Evolutionary conservation across 1,140 invertebrate species (phyloP).

Genomic region (Conus ventricosus): DNA sequence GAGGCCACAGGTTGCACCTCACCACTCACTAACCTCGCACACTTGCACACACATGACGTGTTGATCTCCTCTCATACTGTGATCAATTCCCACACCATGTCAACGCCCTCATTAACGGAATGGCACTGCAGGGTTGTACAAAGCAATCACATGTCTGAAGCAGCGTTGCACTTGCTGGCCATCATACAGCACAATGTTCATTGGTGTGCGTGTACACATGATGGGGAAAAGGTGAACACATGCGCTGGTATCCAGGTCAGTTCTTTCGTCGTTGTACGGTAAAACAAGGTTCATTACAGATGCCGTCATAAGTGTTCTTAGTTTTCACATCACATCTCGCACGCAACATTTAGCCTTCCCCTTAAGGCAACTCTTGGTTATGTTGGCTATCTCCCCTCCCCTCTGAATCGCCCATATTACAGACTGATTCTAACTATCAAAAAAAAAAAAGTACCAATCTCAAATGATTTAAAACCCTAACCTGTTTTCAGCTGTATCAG

Average conservation of each 20-base stretch:
- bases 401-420: no score
- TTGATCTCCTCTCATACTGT: no score
- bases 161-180: neutral
- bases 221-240: neutral
- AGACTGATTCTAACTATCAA: no score
- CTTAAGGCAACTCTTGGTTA: neutral
- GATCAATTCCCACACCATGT: neutral
- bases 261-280: neutral
- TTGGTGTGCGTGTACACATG: neutral
- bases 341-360: neutral
- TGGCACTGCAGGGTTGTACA: conserved; percentile 25
- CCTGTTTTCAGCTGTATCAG: no score
- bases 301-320: neutral
- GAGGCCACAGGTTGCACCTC: no score
- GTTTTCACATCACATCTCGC: neutral
- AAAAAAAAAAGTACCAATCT: no score
- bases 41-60: no score
- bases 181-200: neutral
- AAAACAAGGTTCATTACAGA: neutral
- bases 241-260: neutral
- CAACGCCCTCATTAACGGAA: conserved; percentile 31
- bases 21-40: no score
- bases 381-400: neutral
- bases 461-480: no score
- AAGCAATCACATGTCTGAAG: conserved; percentile 15